phyloP scores from a whole-genome alignment of 2,888 invertebrate genomes.

The Trichogramma evanescens region DNA sequence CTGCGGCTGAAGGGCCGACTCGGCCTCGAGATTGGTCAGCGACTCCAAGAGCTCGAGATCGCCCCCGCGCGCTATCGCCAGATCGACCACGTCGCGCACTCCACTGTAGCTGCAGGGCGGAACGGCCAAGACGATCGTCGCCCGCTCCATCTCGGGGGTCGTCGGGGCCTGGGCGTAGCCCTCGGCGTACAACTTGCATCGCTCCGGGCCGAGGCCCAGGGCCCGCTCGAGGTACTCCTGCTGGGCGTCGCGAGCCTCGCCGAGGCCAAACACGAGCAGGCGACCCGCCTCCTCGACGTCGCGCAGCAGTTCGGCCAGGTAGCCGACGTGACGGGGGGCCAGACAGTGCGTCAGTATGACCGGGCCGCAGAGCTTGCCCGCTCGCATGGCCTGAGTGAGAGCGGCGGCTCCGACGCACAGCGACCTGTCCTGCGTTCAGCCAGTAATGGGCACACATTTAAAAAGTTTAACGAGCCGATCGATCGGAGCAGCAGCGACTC shows the following conservation, averaged over 20 bases:
- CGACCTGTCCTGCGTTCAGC: conserved; percentile 60
- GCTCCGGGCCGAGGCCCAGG: conserved; percentile 55
- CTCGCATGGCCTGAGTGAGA: conserved; percentile 62
- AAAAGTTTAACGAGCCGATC: background rate
- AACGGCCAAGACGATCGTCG: conserved; percentile 63
- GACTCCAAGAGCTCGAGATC: conserved; percentile 70
- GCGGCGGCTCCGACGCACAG: conserved; percentile 75
- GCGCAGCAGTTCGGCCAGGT: conserved; percentile 61
- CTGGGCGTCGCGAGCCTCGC: conserved; percentile 53
- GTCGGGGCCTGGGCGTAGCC: conserved; percentile 23
- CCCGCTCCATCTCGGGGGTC: conserved; percentile 51
- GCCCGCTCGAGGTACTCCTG: conserved; percentile 58
- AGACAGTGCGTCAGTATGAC: conserved; percentile 74
- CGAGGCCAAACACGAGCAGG: conserved; percentile 59
- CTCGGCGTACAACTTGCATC: conserved; percentile 39
- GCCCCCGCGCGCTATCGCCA: conserved; percentile 63
- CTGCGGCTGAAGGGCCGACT: conserved; percentile 28
- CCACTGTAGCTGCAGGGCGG: conserved; percentile 79
- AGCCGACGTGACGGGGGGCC: conserved; percentile 72
- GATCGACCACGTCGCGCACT: conserved; percentile 70
- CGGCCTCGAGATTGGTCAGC: conserved; percentile 32
- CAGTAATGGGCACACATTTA: background rate
- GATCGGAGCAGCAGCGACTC: conserved; percentile 14
- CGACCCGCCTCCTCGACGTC: conserved; percentile 56
- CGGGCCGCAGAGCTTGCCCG: conserved; percentile 61